Evolutionary conservation across 2,888 invertebrate genomes (phyloP).

Genomic region (Lamproptera curius): DNA sequence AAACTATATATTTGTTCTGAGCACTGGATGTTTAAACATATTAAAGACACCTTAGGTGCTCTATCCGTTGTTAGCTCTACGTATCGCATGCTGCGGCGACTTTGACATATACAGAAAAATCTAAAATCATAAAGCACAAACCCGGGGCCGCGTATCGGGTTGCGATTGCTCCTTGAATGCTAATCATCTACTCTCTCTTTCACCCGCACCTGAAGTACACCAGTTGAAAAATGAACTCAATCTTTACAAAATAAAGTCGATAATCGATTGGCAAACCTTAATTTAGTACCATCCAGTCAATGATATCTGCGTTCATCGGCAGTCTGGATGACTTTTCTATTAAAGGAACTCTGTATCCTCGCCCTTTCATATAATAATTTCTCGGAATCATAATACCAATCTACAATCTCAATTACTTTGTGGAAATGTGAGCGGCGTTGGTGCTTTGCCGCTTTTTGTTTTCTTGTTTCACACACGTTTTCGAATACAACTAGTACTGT

Average conservation of each 20-base stretch:
- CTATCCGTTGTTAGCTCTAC: conserved; percentile 26
- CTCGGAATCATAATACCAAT: conserved; percentile 14
- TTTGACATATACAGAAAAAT: conserved; percentile 74
- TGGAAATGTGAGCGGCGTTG: conserved; percentile 1
- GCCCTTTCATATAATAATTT: conserved; percentile 17
- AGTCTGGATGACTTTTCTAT: conserved; percentile 23
- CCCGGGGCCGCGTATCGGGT: conserved; percentile 53
- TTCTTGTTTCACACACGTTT: not conserved
- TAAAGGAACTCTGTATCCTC: conserved; percentile 20
- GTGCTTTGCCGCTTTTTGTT: not conserved
- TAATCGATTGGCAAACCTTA: not conserved
- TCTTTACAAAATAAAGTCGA: conserved; percentile 2
- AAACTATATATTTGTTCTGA: too few relatives aligned
- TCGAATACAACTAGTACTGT: too few relatives aligned
- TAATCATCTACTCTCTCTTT: conserved; percentile 45
- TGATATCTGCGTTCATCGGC: conserved; percentile 21
- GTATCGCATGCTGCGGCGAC: conserved; percentile 56
- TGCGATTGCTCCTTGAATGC: conserved; percentile 67
- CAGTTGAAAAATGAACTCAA: conserved; percentile 5
- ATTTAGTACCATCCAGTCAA: conserved; percentile 10
- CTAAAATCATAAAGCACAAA: conserved; percentile 72
- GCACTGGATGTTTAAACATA: too few relatives aligned
- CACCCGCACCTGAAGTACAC: conserved; percentile 19
- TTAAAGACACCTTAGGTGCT: not conserved
- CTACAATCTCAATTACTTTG: conserved; percentile 17